Conservation (phyloP, 2,797 vertebrate species). For the Basileuterus tristriatus region DNA sequence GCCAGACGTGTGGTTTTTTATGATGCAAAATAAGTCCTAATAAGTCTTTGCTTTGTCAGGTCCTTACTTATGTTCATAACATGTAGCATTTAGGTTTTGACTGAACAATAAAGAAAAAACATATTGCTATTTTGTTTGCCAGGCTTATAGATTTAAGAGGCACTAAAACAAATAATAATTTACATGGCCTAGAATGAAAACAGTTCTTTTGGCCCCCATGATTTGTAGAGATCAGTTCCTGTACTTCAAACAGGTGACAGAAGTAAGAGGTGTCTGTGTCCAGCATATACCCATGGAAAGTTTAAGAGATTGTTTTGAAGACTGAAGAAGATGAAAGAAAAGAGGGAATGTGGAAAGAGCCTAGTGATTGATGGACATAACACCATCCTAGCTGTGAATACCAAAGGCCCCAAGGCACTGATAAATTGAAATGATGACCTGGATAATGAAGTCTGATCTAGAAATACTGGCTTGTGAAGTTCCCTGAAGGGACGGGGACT, state of each 20-base stretch:
- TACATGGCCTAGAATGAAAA: background rate
- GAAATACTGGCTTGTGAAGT: slow-evolving; percentile 47
- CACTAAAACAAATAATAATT: background rate
- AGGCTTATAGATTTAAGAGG: background rate
- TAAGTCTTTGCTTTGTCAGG: background rate
- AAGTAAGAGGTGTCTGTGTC: background rate
- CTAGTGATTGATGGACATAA: slow-evolving; percentile 58
- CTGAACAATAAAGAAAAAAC: background rate
- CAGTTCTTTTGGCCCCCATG: background rate
- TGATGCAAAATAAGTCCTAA: background rate
- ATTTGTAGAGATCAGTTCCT: background rate
- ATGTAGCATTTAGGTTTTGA: background rate
- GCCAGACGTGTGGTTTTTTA: background rate
- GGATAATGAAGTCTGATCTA: slow-evolving; percentile 58
- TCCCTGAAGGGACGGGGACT: slow-evolving; percentile 20
- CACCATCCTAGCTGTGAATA: slow-evolving; percentile 42
- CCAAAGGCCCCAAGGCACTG: slow-evolving; percentile 41
- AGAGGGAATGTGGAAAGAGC: background rate
- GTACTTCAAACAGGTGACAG: background rate
- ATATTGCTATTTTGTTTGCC: background rate
- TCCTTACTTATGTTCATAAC: background rate
- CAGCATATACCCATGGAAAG: background rate
- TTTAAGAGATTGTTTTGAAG: background rate
- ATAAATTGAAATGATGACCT: slow-evolving; percentile 70
- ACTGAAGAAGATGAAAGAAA: slow-evolving; percentile 41